Conservation (phyloP, 2,888 invertebrate species). For the Troides oblongomaculatus region DNA sequence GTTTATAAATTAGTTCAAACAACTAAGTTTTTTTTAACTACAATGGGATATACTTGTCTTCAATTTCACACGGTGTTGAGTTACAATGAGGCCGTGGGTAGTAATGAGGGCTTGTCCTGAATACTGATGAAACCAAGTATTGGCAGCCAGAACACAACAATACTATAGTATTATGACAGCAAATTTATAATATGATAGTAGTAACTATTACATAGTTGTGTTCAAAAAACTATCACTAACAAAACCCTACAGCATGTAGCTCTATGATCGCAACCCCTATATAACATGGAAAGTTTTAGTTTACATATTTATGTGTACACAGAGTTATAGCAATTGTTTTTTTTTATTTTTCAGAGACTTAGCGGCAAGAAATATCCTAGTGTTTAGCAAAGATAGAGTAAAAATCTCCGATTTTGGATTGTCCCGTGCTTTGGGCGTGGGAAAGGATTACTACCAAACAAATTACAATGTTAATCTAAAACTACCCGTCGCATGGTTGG, state of each 20-base stretch:
- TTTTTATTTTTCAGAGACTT: conserved; percentile 85
- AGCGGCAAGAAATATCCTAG: conserved; percentile 98
- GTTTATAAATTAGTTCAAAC: neutral
- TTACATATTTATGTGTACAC: neutral
- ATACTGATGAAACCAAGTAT: too few species aligned
- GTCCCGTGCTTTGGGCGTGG: conserved; percentile 96
- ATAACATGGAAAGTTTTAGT: too few species aligned
- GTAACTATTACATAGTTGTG: neutral
- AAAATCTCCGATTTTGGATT: conserved; percentile 99
- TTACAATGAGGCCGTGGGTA: too few species aligned
- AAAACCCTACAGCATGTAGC: too few species aligned
- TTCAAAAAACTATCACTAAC: neutral
- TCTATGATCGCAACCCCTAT: too few species aligned
- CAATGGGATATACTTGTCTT: too few species aligned
- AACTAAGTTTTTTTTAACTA: too few species aligned
- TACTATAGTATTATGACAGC: neutral
- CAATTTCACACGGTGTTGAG: too few species aligned
- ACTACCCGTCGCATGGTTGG: conserved; percentile 96
- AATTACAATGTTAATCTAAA: conserved; percentile 98
- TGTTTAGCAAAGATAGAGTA: conserved; percentile 96
- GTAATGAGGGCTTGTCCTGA: too few species aligned
- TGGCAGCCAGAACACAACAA: neutral
- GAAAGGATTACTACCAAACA: conserved; percentile 99
- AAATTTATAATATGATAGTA: neutral
- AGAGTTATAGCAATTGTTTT: neutral